Evolutionary conservation across 2,113 vertebrate species (phyloP), one percentile per base, ranked within the genome.

Genomic region (Hirundichthys speculiger): DNA sequence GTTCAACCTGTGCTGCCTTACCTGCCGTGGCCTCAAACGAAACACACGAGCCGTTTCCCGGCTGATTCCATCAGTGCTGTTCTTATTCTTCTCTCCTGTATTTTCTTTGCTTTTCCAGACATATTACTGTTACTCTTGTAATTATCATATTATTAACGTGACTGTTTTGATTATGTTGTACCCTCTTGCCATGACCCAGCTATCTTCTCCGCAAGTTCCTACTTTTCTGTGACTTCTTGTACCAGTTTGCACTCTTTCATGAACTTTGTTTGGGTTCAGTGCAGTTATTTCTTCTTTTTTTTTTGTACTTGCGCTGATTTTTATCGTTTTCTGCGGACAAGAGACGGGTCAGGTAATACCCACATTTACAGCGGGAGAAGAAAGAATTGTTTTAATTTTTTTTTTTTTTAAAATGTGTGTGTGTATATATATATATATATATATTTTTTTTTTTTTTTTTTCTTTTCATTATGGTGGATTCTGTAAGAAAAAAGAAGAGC

Each of bases 101-200:
- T 56, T 79, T 83, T 77, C 70, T 77, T 85, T 66, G 75, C 65
- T 82, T 75, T 69, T 82, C 79, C 65, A 79, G 47, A 82, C 46
- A 13, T 83, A 82, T 88, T 86, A 87, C 77, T 82, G 82, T 89
- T 87, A 79, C 77, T 90, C 69, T 79, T 84, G 82, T 88, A 88
- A 87, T 87, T 81, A 85, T 89, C 64, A 73, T 89, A 83, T 89
- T 89, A 89, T 89, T 88, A 86, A 87, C 86, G 64, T 78, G 79
- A 81, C 62, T 82, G 14, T 84, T 81, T 83, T 77, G 15, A 79
- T 86, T 79, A 8, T 73, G 86, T 85, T 83, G 78, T 89, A 84
- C 69, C 73, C 76, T 79, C 69, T 73, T 51, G 57, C 66, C 65
- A 18, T 56, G 41, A 52, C 63, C 64, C 47, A 24, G 75, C 79